A percentile compares a stretch with the other conserved stretches of the same genome.
Conservation (phyloP, 2,113 vertebrate species). For the Phrynocephalus versicolor region DNA sequence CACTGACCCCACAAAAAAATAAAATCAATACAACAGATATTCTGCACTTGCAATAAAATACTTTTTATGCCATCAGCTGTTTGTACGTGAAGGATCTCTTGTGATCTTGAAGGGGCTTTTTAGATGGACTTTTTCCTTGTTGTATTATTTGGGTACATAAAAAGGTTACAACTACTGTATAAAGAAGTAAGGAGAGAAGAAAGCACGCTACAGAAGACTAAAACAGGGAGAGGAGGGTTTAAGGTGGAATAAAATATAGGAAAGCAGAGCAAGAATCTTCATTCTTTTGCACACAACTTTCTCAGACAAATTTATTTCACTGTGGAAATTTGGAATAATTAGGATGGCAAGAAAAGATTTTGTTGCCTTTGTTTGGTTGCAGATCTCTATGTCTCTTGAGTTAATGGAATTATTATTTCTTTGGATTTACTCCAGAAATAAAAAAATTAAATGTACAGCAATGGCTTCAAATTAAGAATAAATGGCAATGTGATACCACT, state of each 20-base stretch:
- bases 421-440: constrained; percentile 67
- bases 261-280: constrained; percentile 57
- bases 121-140: constrained; percentile 25
- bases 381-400: constrained; percentile 74
- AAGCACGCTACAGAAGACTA: constrained; percentile 51
- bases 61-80: constrained; percentile 98
- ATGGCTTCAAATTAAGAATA: constrained; percentile 72
- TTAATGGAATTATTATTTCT: constrained; percentile 67
- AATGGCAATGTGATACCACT: constrained; percentile 77
- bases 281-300: constrained; percentile 98
- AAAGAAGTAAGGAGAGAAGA: constrained; percentile 34
- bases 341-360: constrained; percentile 99
- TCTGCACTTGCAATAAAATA: constrained; percentile 94
- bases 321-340: constrained; percentile 48
- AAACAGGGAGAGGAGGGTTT: constrained; percentile 11
- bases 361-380: constrained; percentile 90
- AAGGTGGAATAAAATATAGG: constrained; percentile 38
- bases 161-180: constrained; percentile 24
- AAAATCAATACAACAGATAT: constrained; percentile 82
- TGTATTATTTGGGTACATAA: constrained; percentile 31
- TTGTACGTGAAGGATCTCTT: constrained; percentile 47
- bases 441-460: constrained; percentile 55
- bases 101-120: constrained; percentile 42
- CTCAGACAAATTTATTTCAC: constrained; percentile 71
- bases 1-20: constrained; percentile 78